Base-by-base conservation (phyloP, 2,113 vertebrate genomes). In the Anhinga rufa region DNA sequence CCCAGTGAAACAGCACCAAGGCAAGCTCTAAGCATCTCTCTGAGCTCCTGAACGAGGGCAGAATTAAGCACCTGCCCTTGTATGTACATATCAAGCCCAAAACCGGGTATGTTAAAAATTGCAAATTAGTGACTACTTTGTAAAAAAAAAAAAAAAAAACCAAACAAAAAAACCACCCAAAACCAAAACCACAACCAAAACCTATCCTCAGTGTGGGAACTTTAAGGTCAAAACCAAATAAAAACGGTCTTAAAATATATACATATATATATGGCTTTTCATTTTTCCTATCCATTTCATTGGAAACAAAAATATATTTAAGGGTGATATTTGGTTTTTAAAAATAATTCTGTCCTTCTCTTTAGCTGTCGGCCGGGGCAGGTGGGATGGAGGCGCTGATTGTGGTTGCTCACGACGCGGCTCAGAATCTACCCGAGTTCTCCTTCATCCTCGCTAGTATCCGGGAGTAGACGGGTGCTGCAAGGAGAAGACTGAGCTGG, bases 391-490 rank as follows among this genome's bases (percentile, higher is more conserved):
- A 97, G 92, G 69, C 7, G 18, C 58, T 75, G 92, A 9, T 48
- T 31, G 76, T 3, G 46, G 38, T 5, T 78, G 82, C 72, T 95
- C 69, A 46, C 1, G 28, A 4, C 1, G 17, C 6, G 12, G 86
- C 80, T 93, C 38, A 19, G 70, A 55, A 79, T 84, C 88, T 21
- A 82, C 98, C 38, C 0, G 68, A 55, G 95, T 95, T 98, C 40
- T 98, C 98, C 92, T 97, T 98, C 97, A 98, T 95, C 95, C 93
- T 98, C 9, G 97, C 97, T 57, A 98, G 65, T 90, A 98, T 75
- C 96, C 93, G 97, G 92, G 97, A 95, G 68, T 98, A 98, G 48
- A 96, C 97, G 3, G 98, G 98, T 8, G 97, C 98, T 98, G 98
- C 48, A 88, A 52, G 88, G 52, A 44, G 71, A 42, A 40, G 54